Conservation (phyloP, 2,113 vertebrate genomes). For the Emydura subglobosa region DNA sequence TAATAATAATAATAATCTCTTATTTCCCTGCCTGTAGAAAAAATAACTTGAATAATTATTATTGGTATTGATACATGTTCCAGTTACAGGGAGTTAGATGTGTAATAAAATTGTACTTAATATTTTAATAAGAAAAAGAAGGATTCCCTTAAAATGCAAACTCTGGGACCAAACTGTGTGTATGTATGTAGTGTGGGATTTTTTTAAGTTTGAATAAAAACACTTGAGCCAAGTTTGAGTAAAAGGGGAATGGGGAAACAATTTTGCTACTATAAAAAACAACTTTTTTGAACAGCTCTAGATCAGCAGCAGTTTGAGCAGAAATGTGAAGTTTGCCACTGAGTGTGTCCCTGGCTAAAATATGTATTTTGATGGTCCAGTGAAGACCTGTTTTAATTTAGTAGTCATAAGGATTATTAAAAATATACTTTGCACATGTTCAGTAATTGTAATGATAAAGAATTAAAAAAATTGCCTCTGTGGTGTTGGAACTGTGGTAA, state of each 20-base stretch:
- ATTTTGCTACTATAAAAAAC: not conserved
- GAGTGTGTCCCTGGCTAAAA: not conserved
- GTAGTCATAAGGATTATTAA: not conserved
- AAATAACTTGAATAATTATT: not conserved
- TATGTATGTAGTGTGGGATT: not conserved
- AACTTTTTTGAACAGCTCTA: not conserved
- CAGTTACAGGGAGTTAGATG: too few relatives aligned
- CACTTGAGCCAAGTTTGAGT: not conserved
- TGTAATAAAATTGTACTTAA: too few relatives aligned
- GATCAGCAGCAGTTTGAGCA: not conserved
- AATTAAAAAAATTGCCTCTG: not conserved
- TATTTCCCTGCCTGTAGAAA: not conserved
- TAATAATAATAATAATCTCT: rapidly evolving
- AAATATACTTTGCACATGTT: not conserved
- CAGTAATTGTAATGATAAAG: not conserved
- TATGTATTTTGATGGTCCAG: not conserved
- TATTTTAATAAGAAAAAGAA: too few relatives aligned
- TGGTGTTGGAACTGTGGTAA: not conserved
- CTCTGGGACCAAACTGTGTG: too few relatives aligned
- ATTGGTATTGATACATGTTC: too few relatives aligned
- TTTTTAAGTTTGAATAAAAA: not conserved
- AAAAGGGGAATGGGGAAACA: not conserved
- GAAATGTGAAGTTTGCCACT: not conserved
- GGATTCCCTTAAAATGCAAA: too few relatives aligned
- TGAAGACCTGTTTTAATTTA: not conserved